Conservation (phyloP, 2,113 vertebrate genomes). For the Vanacampus margaritifer region DNA sequence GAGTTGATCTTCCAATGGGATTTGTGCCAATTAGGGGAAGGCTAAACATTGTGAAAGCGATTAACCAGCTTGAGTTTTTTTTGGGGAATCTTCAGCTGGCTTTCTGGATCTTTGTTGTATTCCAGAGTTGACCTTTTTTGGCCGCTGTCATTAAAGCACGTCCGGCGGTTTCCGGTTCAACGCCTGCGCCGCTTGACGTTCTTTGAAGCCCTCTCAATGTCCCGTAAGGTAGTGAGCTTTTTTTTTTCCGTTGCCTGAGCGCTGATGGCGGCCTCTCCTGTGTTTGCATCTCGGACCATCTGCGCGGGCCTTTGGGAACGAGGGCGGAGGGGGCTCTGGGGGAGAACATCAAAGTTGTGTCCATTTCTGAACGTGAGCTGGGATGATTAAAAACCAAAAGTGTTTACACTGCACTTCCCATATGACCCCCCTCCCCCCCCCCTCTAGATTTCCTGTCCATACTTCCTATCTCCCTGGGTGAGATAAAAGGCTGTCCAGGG, state of each 20-base stretch:
- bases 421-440: slow-evolving; percentile 59
- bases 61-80: slow-evolving; percentile 46
- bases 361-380: slow-evolving; percentile 72
- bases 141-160: slow-evolving; percentile 54
- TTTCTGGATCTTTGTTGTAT: slow-evolving; percentile 40
- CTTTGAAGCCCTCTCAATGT: slow-evolving; percentile 38
- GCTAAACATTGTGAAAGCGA: slow-evolving; percentile 49
- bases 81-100: slow-evolving; percentile 14
- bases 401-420: slow-evolving; percentile 80
- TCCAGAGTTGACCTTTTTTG: slow-evolving; percentile 49
- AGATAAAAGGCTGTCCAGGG: slow-evolving; percentile 67
- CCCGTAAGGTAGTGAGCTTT: slow-evolving; percentile 45
- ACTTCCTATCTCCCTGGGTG: slow-evolving; percentile 69
- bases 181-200: slow-evolving; percentile 54
- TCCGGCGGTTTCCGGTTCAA: slow-evolving; percentile 44
- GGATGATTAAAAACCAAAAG: slow-evolving; percentile 74
- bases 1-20: slow-evolving; percentile 55
- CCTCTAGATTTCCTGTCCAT: slow-evolving; percentile 74
- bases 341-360: slow-evolving; percentile 74
- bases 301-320: slow-evolving; percentile 46
- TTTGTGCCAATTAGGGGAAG: slow-evolving; percentile 55
- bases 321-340: slow-evolving; percentile 60
- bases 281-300: slow-evolving; percentile 35
- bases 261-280: slow-evolving; percentile 36
- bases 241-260: slow-evolving; percentile 24